phyloP scores from a whole-genome alignment of 30 jellyfish, hydroid and myxozoan genomes.

The Calvadosia cruxmelitensis region DNA sequence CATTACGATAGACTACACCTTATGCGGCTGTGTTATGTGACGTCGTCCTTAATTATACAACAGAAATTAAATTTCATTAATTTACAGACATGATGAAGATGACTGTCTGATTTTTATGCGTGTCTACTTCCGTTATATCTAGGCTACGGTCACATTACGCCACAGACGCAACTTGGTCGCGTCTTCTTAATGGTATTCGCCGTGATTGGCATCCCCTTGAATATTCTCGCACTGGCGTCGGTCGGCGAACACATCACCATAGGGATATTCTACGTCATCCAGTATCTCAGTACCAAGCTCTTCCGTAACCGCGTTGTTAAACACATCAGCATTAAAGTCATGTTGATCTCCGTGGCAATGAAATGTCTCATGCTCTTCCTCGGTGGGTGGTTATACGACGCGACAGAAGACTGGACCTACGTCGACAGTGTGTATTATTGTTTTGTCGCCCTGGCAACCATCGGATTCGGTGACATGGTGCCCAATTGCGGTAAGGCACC shows the following conservation, averaged over 20 bases:
- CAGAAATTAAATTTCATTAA: no score
- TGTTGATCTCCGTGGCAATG: conserved; percentile 67
- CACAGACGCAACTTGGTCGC: conserved; percentile 92
- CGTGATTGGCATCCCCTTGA: conserved; percentile 88
- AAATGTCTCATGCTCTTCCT: conserved; percentile 76
- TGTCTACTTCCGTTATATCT: no score
- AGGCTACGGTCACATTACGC: conserved; percentile 86
- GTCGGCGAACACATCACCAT: conserved; percentile 98
- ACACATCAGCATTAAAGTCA: conserved; percentile 81
- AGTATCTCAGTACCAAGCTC: conserved; percentile 29
- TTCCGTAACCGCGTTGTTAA: conserved; percentile 30
- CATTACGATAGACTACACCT: no score
- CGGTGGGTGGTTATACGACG: conserved; percentile 76
- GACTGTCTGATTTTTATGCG: no score
- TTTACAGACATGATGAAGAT: no score
- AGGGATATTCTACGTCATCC: conserved; percentile 59
- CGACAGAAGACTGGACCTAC: conserved; percentile 90
- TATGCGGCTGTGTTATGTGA: no score
- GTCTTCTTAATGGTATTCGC: conserved; percentile 85
- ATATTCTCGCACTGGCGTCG: conserved; percentile 89
- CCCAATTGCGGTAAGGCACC: conserved; percentile 98
- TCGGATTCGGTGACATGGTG: conserved; percentile 97
- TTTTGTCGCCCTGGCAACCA: conserved; percentile 95
- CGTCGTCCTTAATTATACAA: no score
- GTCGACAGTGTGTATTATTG: conserved; percentile 90